These are phyloP conservation scores for Dynastes tityus DNA, from an alignment of 2,888 invertebrate species.

Conservation along the genomic window DNA sequence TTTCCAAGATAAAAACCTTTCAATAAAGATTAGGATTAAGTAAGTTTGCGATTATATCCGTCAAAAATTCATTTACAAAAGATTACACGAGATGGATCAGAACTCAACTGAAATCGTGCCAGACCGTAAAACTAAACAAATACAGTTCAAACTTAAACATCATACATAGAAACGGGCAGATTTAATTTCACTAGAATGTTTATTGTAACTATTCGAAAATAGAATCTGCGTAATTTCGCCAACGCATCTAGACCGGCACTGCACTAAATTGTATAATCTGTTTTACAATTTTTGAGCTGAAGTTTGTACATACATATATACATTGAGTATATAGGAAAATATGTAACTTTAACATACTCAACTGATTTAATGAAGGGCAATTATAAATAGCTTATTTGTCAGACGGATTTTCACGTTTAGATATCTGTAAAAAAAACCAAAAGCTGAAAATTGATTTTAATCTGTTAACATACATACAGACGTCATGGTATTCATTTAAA, in stretches of 20 bases:
- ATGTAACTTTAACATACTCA: too few species aligned
- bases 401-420: too few species aligned
- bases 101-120: conserved; percentile 18
- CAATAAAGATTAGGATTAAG: neutral
- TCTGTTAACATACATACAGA: too few species aligned
- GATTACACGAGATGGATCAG: neutral
- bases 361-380: too few species aligned
- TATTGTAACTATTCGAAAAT: conserved; percentile 38
- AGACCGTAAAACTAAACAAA: conserved; percentile 22
- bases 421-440: too few species aligned
- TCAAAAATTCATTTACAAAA: neutral
- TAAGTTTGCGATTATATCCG: neutral
- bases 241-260: neutral
- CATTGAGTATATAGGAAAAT: too few species aligned
- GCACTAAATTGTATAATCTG: neutral
- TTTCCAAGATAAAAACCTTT: too few species aligned
- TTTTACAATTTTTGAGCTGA: neutral
- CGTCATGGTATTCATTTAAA: too few species aligned
- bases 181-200: conserved; percentile 34
- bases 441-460: too few species aligned
- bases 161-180: conserved; percentile 15
- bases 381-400: too few species aligned
- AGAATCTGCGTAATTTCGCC: conserved; percentile 36
- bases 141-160: conserved; percentile 9
- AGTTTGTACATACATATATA: too few species aligned